Base-by-base conservation (phyloP, 2,113 vertebrate genomes). In the Takifugu flavidus region DNA sequence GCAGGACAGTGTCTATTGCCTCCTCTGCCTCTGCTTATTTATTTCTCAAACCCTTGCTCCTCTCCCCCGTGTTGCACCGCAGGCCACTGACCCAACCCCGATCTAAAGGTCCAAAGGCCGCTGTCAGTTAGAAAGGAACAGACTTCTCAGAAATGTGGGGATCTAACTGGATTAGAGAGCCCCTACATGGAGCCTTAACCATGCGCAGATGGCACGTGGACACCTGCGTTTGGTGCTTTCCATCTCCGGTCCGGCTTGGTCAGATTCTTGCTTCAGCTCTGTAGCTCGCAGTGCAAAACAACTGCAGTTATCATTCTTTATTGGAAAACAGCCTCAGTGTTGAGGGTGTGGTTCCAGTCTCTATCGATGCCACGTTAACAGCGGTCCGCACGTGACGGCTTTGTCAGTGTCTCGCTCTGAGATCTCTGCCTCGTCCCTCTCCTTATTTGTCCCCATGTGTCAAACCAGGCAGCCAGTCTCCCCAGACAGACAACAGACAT, bases 81-180 rank as follows among this genome's bases (percentile, higher is more conserved):
- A 70, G 53, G 73, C 57, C 15, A 54, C 58, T 49, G 3, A 61
- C 67, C 67, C 55, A 46, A 67, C 45, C 77, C 53, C 51, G 67
- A 73, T 14, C 57, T 54, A 53, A 3, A 67, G 25, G 67, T 59
- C 70, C 59, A 78, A 72, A 73, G 45, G 59, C 63, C 28, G 12
- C 64, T 72, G 77, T 77, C 82, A 82, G 50, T 75, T 67, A 77
- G 65, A 82, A 84, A 80, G 67, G 70, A 67, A 72, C 70, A 62
- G 67, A 74, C 75, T 61, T 77, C 70, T 86, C 78, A 80, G 34
- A 80, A 82, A 83, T 52, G 65, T 83, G 74, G 76, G 75, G 78
- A 78, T 65, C 68, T 80, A 73, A 84, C 56, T 61, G 78, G 74
- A 82, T 84, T 82, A 80, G 45, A 67, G 61, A 74, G 56, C 59